Evolutionary conservation across 2,888 invertebrate species (phyloP).

Genomic region (Malthinus flaveolus): DNA sequence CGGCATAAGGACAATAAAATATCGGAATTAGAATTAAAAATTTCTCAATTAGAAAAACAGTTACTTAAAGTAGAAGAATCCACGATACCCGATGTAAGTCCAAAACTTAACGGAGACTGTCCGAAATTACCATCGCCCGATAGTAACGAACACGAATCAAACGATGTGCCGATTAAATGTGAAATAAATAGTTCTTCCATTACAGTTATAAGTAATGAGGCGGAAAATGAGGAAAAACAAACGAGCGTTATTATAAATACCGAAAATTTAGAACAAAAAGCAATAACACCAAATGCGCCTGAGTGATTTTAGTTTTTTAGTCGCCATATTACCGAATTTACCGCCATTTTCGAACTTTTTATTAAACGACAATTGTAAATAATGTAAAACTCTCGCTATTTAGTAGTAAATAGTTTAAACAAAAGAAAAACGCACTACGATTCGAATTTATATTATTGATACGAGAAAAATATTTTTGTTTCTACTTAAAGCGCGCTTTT

Average conservation of each 20-base stretch:
- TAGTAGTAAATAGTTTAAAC: constrained; percentile 4
- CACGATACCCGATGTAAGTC: constrained; percentile 16
- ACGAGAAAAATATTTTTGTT: constrained; percentile 1
- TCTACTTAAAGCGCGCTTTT: constrained; percentile 26
- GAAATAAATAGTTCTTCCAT: constrained; percentile 28
- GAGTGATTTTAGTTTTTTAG: constrained; percentile 28
- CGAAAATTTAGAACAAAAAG: constrained; percentile 29
- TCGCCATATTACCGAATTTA: constrained; percentile 12
- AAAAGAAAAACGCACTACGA: constrained; percentile 21
- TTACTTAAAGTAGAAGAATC: constrained; percentile 14
- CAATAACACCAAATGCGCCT: constrained; percentile 34
- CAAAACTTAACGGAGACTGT: constrained; percentile 19
- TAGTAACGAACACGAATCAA: not conserved
- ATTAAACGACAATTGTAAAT: constrained; percentile 6
- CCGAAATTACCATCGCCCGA: constrained; percentile 12
- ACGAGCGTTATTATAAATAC: constrained; percentile 29
- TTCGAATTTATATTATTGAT: constrained; percentile 15
- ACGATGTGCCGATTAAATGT: constrained; percentile 7
- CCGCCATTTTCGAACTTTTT: constrained; percentile 15
- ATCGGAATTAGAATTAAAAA: constrained; percentile 43
- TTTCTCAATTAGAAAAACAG: constrained; percentile 40
- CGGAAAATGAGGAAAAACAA: constrained; percentile 15
- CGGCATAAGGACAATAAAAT: constrained; percentile 48
- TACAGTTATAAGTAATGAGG: constrained; percentile 22
- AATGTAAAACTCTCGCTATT: constrained; percentile 1